Percentiles rank a stretch among this genome's conserved stretches.
Evolutionary conservation across 2,113 vertebrate species (phyloP).

Genomic region (Gopherus flavomarginatus): DNA sequence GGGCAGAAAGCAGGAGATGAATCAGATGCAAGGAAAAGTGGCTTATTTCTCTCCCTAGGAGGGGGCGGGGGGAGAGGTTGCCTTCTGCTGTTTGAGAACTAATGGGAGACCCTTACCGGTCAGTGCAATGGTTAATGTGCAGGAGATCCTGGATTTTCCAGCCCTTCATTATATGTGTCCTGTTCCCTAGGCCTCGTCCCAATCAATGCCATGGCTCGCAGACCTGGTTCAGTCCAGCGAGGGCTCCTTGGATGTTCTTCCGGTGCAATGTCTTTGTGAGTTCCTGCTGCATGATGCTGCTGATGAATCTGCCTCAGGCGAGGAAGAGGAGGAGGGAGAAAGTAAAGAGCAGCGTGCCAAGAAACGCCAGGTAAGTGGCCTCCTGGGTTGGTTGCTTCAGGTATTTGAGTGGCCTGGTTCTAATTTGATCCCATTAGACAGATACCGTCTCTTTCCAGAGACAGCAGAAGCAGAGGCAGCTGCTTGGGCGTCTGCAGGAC

Average conservation of each 20-base stretch:
- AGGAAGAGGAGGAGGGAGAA: constrained; percentile 93
- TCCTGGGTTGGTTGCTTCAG: background rate
- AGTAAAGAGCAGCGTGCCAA: constrained; percentile 95
- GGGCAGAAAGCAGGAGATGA: background rate
- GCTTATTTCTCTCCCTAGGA: background rate
- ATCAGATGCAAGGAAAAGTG: background rate
- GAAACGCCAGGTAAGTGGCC: constrained; percentile 87
- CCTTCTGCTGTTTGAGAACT: background rate
- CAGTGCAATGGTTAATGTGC: background rate
- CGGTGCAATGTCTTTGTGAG: constrained; percentile 97
- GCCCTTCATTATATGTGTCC: rapidly evolving
- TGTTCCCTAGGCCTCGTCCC: constrained; percentile 90
- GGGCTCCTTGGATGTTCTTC: constrained; percentile 96
- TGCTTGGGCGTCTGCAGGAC: constrained; percentile 95
- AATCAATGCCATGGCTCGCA: constrained; percentile 99
- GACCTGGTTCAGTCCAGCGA: constrained; percentile 98
- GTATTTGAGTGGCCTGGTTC: rapidly evolving
- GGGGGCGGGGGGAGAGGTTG: too few species aligned
- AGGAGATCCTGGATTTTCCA: background rate
- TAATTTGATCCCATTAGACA: background rate
- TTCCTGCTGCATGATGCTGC: constrained; percentile 96
- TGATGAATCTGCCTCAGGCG: constrained; percentile 83
- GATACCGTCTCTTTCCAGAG: constrained; percentile 77
- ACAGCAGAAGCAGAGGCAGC: constrained; percentile 95
- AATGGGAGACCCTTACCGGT: background rate